Evolutionary conservation across 2,113 vertebrate species (phyloP), one percentile per base, ranked within the genome.

Genomic region (Dasypus novemcinctus): DNA sequence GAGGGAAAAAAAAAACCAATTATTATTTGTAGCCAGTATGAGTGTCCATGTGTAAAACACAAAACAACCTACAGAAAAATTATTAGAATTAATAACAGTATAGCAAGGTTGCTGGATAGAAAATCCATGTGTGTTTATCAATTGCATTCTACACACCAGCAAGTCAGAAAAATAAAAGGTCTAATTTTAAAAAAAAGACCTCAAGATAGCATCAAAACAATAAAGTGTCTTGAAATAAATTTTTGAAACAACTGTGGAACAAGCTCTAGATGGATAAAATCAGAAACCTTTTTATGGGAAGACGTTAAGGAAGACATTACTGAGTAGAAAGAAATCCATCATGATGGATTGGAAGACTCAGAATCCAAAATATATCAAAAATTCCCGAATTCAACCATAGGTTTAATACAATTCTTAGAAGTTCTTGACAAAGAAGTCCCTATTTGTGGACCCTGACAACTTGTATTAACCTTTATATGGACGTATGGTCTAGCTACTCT

Each of bases 1-100:
- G 79, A 74, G 33, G 76, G n/a, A 93, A 75, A 74, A 49, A 38
- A 1, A 88, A 86, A 38, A 72, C 20, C 41, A 36, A 36, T n/a
- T 3, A 79, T 54, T 59, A 76, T 63, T 83, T 74, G 27, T 74
- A 75, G 31, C 83, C n/a, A 79, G 27, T n/a, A 87, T 80, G 23
- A 79, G 71, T 87, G 31, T 63, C 49, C 90, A 36, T 15, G 0
- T 75, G 43, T 33, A 87, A 92, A 93, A 69, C 6, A 27, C 49
- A 49, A 92, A 69, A 91, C 29, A 59, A 68, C 78, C 31, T 57
- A 43, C 27, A 88, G 23, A 63, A 41, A 78, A 91, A 54, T 74
- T 61, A 83, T 52, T 75, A 83, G 46, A 88, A 93, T 69, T 64
- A 96, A 74, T 92, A 84, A 91, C 33, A 91, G 10, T 75, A 87